Evolutionary conservation across 2,888 invertebrate species (phyloP).

Genomic region (Pyrrhosoma nymphula): DNA sequence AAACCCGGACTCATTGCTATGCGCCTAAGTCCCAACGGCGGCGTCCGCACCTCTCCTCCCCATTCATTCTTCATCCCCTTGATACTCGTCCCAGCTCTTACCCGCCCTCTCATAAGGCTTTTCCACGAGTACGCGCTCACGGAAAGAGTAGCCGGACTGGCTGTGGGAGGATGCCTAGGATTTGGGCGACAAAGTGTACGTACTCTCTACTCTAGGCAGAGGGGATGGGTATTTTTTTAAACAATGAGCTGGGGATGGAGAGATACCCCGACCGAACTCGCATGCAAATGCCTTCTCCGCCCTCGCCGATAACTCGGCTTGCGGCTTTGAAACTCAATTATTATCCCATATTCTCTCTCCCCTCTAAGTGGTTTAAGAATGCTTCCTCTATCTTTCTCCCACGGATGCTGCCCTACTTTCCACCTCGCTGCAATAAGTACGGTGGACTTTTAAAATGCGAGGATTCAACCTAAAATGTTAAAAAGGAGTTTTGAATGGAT

Average conservation of each 20-base stretch:
- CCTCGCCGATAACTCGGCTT: not conserved
- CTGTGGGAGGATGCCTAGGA: conserved; percentile 5
- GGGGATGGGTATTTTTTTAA: not conserved
- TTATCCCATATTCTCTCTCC: not conserved
- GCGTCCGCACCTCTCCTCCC: not conserved
- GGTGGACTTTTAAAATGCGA: not conserved
- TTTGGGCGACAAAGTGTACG: not conserved
- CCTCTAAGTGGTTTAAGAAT: not conserved
- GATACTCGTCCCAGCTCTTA: not conserved
- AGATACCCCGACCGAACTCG: no score
- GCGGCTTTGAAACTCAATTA: not conserved
- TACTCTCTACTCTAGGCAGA: no score
- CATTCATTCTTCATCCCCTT: not conserved
- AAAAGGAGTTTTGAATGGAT: no score
- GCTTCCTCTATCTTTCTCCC: no score
- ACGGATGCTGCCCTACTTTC: not conserved
- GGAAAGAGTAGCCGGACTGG: not conserved
- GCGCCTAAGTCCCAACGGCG: not conserved
- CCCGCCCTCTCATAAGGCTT: not conserved
- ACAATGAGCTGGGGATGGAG: not conserved
- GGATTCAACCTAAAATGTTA: not conserved
- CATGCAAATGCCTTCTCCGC: not conserved
- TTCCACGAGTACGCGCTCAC: not conserved
- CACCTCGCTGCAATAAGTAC: not conserved
- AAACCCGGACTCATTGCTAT: conserved; percentile 10